Evolutionary conservation across 2,113 vertebrate genomes (phyloP).

Genomic region (Ciconia boyciana): DNA sequence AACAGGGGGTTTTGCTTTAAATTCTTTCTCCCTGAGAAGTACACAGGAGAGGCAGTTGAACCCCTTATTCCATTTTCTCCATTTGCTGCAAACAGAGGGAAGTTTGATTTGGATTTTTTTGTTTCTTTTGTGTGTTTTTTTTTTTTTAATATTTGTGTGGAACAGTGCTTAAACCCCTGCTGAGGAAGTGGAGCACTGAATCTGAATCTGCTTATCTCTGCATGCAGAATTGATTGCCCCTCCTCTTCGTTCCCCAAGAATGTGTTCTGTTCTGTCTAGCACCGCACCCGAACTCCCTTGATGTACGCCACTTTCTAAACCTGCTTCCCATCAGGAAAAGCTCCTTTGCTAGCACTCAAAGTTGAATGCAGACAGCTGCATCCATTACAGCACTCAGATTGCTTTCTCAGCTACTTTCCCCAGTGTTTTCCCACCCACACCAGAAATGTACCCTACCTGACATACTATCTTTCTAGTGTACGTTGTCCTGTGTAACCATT

Average conservation of each 20-base stretch:
- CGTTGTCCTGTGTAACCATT: neutral
- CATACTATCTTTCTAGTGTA: neutral
- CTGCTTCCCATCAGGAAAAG: neutral
- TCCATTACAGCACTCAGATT: neutral
- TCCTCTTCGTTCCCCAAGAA: neutral
- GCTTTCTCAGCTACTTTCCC: neutral
- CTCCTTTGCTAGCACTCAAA: neutral
- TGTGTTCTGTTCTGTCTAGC: neutral
- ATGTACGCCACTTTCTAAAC: neutral
- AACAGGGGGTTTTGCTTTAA: neutral
- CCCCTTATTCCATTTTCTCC: neutral
- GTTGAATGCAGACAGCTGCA: neutral
- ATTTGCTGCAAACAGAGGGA: neutral
- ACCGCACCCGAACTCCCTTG: neutral
- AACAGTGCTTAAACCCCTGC: neutral
- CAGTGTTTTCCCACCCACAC: accelerated
- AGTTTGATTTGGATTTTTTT: neutral
- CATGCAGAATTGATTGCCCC: neutral
- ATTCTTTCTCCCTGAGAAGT: neutral
- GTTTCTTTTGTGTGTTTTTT: neutral
- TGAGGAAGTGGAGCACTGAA: neutral
- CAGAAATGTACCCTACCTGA: neutral
- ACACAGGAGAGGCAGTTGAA: neutral
- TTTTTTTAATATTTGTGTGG: neutral
- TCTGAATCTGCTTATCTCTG: neutral